A percentile compares a stretch with the other conserved stretches of the same genome.
phyloP scores from a whole-genome alignment of 2,888 invertebrate species.

The Ormyrus nitidulus region DNA sequence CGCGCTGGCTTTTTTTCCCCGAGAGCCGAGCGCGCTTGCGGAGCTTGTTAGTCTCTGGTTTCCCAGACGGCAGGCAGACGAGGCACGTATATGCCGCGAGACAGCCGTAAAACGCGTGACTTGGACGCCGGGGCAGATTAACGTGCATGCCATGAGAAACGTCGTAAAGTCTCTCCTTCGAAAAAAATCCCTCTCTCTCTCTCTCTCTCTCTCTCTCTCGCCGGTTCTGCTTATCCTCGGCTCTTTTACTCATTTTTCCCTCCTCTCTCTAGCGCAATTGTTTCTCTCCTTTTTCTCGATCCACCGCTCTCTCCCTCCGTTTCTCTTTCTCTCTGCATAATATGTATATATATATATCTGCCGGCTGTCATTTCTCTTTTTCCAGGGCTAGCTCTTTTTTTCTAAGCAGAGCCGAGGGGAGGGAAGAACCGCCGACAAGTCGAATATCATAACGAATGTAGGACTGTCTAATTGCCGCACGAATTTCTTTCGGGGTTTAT shows the following conservation, averaged over 20 bases:
- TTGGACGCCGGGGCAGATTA: slow-evolving; percentile 67
- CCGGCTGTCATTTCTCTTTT: too few relatives aligned
- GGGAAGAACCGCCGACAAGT: too few relatives aligned
- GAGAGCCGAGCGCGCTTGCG: slow-evolving; percentile 20
- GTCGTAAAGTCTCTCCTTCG: slow-evolving; percentile 52
- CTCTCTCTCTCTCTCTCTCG: slow-evolving; percentile 5
- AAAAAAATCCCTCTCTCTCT: slow-evolving; percentile 39
- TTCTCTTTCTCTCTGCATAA: slow-evolving; percentile 1
- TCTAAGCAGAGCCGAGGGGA: too few relatives aligned
- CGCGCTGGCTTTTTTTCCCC: slow-evolving; percentile 34
- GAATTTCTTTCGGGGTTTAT: too few relatives aligned
- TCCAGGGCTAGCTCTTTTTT: too few relatives aligned
- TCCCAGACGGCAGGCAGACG: slow-evolving; percentile 72
- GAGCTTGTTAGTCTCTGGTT: slow-evolving; percentile 61
- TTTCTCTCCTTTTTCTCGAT: background rate
- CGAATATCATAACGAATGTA: too few relatives aligned
- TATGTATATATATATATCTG: background rate
- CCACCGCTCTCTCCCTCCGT: slow-evolving; percentile 8
- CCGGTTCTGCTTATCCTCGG: background rate
- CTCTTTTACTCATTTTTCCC: background rate
- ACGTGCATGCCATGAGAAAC: slow-evolving; percentile 62
- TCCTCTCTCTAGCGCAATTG: background rate
- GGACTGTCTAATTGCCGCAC: too few relatives aligned
- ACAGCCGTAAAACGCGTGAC: slow-evolving; percentile 70
- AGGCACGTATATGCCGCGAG: slow-evolving; percentile 67